Base-by-base conservation (phyloP, 2,113 vertebrate genomes). In the Nyctereutes procyonoides region DNA sequence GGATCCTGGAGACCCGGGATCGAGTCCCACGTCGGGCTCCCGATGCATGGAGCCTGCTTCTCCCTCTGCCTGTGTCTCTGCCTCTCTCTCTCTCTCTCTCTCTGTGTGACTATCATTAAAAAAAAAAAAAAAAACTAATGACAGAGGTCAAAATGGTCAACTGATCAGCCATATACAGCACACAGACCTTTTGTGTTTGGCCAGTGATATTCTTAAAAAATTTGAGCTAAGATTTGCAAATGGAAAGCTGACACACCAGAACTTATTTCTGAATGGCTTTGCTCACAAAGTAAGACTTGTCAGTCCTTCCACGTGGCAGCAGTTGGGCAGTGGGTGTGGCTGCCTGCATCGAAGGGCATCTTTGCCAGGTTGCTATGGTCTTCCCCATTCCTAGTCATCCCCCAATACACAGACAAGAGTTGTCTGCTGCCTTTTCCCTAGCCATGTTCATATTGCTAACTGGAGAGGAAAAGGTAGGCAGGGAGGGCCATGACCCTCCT, bases 231-330 rank as follows among this genome's bases (percentile, higher is more conserved):
- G 30, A 74, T n/a, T 89, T 95, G 77, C 43, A 83, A 67, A 71
- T 86, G 32, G 51, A 71, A 84, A 73, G 11, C 38, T 85, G 92
- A 85, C 1, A 63, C 4, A 35, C 20, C 48, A 69, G 8, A 60
- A n/a, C 77, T 77, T 17, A 32, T 77, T 93, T 94, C 38, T 35
- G 65, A 89, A 24, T 92, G 81, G 8, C 48, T 95, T 85, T 93
- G 89, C 89, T 85, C 43, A 53, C 63, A 84, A 91, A 60, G 73
- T 60, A 51, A 67, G 67, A 83, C 53, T 43, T 51, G 48, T 48
- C 28, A 74, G 4, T 17, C 8, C 69, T 77, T 95, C 71, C 38
- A 22, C 20, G 0, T 30, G 51, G 73, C 69, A 63, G 48, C 71
- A 1, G 14, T 63, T 53, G 82, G 63, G 87, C 56, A 53, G 28